These are phyloP conservation scores for Cettia cetti DNA, from an alignment of 2,113 vertebrate genomes.

Conservation along the genomic window DNA sequence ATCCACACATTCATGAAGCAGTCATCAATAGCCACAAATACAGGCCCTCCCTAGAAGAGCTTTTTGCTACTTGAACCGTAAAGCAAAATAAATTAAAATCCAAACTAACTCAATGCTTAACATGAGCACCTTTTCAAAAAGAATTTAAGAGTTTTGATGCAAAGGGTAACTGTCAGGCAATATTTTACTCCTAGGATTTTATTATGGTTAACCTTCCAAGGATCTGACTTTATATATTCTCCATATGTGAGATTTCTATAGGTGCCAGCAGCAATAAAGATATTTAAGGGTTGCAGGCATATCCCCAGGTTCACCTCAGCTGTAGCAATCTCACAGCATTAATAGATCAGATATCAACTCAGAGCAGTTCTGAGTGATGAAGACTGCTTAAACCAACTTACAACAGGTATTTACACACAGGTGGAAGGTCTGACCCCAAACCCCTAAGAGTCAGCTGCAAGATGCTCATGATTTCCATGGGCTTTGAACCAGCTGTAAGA, in stretches of 20 bases:
- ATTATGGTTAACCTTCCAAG: neutral
- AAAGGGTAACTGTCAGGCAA: neutral
- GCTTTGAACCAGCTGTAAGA: neutral
- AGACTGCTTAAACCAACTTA: neutral
- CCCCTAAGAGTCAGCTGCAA: neutral
- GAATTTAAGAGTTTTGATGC: neutral
- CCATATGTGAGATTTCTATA: neutral
- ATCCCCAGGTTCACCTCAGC: neutral
- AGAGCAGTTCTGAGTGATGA: neutral
- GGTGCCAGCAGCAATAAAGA: neutral
- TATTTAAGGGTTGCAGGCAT: neutral
- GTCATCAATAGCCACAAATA: neutral
- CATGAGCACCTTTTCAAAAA: neutral
- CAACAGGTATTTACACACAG: neutral
- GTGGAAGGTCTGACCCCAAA: neutral
- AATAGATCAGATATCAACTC: neutral
- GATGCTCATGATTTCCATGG: neutral
- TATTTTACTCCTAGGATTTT: neutral
- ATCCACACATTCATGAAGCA: neutral
- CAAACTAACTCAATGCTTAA: neutral
- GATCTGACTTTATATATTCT: neutral
- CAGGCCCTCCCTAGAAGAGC: neutral
- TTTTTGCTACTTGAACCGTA: neutral
- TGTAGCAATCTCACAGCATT: neutral
- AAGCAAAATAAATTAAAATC: neutral